Conservation (phyloP, 2,797 vertebrate species). For the Bovichtus diacanthus region DNA sequence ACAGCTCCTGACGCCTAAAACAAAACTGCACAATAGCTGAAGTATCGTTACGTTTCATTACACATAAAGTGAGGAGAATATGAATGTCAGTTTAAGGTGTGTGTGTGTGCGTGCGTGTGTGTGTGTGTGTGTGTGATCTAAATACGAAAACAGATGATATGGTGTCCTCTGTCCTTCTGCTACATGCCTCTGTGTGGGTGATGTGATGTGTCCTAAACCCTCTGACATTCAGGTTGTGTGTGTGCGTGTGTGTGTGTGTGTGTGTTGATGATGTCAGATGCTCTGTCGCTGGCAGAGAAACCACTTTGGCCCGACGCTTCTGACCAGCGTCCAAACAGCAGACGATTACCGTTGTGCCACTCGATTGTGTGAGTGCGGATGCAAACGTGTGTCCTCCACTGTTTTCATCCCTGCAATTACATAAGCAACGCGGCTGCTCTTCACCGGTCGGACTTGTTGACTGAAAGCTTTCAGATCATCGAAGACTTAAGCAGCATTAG, state of each 20-base stretch:
- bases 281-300: slow-evolving; percentile 58
- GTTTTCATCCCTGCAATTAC: slow-evolving; percentile 50
- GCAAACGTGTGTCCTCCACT: slow-evolving; percentile 26
- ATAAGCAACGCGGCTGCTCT: slow-evolving; percentile 64
- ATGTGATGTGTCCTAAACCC: slow-evolving; percentile 46
- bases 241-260: slow-evolving; percentile 31
- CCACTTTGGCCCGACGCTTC: slow-evolving; percentile 61
- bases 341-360: slow-evolving; percentile 52
- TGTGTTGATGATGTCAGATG: slow-evolving; percentile 64
- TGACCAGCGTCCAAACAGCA: slow-evolving; percentile 62
- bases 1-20: not conserved
- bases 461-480: slow-evolving; percentile 52
- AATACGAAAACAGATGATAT: slow-evolving; percentile 31
- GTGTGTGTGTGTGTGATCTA: not conserved
- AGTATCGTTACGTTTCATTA: not conserved
- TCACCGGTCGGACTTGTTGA: slow-evolving; percentile 14
- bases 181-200: slow-evolving; percentile 14
- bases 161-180: slow-evolving; percentile 25
- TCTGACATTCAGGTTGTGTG: slow-evolving; percentile 51
- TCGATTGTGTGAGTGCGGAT: slow-evolving; percentile 19
- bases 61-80: not conserved
- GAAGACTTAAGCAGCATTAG: slow-evolving; percentile 38
- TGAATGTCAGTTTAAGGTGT: not conserved
- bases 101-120: not conserved
- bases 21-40: not conserved